Conservation (phyloP, 2,888 invertebrate genomes). For the Argyresthia albistria region DNA sequence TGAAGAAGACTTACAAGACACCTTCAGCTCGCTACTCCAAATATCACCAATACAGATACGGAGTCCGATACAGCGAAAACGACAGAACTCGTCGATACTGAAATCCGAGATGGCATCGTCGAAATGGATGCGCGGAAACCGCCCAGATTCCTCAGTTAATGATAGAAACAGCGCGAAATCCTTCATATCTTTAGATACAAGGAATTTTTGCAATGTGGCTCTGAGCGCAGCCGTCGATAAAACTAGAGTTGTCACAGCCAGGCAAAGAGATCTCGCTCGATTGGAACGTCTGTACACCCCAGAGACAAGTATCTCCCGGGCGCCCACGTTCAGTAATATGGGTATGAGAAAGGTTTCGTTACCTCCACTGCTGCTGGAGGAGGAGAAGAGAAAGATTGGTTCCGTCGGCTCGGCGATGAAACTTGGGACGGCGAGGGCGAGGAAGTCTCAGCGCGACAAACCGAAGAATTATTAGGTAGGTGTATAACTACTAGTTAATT, state of each 20-base stretch:
- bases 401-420: constrained; percentile 41
- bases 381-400: constrained; percentile 44
- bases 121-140: constrained; percentile 52
- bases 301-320: constrained; percentile 26
- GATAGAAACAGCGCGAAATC: constrained; percentile 64
- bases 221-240: constrained; percentile 43
- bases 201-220: constrained; percentile 34
- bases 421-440: constrained; percentile 18
- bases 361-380: constrained; percentile 54
- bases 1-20: constrained; percentile 41
- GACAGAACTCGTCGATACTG: constrained; percentile 45
- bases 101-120: constrained; percentile 62
- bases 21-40: constrained; percentile 55
- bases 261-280: constrained; percentile 42
- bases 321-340: constrained; percentile 30
- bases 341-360: constrained; percentile 55
- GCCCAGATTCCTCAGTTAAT: constrained; percentile 55
- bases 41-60: constrained; percentile 57
- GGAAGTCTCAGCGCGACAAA: constrained; percentile 17
- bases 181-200: constrained; percentile 53
- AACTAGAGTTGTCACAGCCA: constrained; percentile 47
- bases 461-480: constrained; percentile 4
- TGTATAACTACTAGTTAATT: neutral
- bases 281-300: constrained; percentile 50
- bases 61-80: constrained; percentile 44